phyloP scores from a whole-genome alignment of 2,113 vertebrate genomes.

The Aphyosemion australe region DNA sequence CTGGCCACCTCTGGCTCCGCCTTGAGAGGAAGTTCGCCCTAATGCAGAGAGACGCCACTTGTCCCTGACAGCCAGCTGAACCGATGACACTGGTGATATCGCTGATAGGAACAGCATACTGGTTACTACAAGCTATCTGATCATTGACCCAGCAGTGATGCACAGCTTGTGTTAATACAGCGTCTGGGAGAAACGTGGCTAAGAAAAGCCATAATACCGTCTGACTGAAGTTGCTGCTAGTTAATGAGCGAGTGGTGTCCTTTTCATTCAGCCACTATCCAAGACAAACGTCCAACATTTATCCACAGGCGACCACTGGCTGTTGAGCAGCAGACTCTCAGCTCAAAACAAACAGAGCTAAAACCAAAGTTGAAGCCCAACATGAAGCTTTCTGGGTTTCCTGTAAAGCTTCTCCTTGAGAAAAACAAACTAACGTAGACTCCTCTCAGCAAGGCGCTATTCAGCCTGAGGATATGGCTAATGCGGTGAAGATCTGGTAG shows the following conservation, averaged over 20 bases:
- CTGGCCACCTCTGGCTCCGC: constrained; percentile 41
- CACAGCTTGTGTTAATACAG: constrained; percentile 53
- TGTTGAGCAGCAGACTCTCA: not conserved
- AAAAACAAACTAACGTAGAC: too few species aligned
- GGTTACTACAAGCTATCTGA: constrained; percentile 62
- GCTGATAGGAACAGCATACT: constrained; percentile 49
- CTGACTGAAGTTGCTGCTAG: constrained; percentile 57
- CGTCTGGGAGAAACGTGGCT: constrained; percentile 51
- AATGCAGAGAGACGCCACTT: constrained; percentile 67
- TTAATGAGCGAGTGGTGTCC: constrained; percentile 29
- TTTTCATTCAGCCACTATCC: not conserved
- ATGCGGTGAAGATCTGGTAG: too few species aligned
- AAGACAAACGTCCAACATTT: not conserved
- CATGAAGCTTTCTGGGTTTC: not conserved
- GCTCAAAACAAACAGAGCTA: not conserved
- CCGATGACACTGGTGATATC: constrained; percentile 54
- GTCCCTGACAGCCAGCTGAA: constrained; percentile 58
- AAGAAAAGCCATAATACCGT: constrained; percentile 60
- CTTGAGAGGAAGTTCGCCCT: constrained; percentile 48
- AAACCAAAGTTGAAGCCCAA: not conserved
- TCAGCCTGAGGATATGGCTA: too few species aligned
- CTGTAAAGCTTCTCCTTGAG: too few species aligned
- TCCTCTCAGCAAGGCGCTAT: too few species aligned
- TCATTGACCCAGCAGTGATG: constrained; percentile 56
- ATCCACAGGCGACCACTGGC: not conserved